Evolutionary conservation across 2,888 invertebrate species (phyloP).

Genomic region (Epinotia demarniana): DNA sequence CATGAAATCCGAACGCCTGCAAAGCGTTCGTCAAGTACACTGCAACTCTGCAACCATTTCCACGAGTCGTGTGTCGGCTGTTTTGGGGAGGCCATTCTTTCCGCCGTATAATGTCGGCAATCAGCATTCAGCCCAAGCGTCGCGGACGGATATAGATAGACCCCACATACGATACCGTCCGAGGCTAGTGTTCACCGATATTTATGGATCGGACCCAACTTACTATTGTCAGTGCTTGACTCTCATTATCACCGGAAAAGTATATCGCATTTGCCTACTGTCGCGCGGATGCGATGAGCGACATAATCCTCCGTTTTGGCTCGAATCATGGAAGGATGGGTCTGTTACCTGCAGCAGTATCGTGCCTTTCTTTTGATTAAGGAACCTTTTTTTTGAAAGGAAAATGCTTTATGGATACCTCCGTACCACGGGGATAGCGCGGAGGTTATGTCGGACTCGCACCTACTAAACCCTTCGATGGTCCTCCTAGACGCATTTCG

Average conservation of each 20-base stretch:
- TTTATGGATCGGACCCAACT: slow-evolving; percentile 44
- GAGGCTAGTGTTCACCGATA: slow-evolving; percentile 44
- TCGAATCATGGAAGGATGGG: neutral
- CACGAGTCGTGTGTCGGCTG: slow-evolving; percentile 31
- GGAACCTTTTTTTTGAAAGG: too few species aligned
- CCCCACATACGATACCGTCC: slow-evolving; percentile 33
- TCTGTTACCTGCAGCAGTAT: too few species aligned
- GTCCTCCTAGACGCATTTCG: too few species aligned
- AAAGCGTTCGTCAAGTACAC: neutral
- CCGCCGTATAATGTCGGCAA: slow-evolving; percentile 40
- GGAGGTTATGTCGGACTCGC: too few species aligned
- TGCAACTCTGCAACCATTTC: slow-evolving; percentile 16
- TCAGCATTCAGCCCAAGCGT: slow-evolving; percentile 41
- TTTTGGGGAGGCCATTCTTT: slow-evolving; percentile 43
- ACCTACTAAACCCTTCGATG: too few species aligned
- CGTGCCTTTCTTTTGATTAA: neutral
- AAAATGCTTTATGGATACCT: too few species aligned
- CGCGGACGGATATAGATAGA: slow-evolving; percentile 45
- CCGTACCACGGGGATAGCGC: too few species aligned
- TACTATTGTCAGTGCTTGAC: slow-evolving; percentile 39
- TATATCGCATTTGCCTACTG: slow-evolving; percentile 26
- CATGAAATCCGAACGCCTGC: neutral
- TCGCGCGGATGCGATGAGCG: slow-evolving; percentile 1
- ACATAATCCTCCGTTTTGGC: neutral
- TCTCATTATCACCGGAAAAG: slow-evolving; percentile 42